phyloP scores from a whole-genome alignment of 2,888 invertebrate species.

The Brassicogethes aeneus region DNA sequence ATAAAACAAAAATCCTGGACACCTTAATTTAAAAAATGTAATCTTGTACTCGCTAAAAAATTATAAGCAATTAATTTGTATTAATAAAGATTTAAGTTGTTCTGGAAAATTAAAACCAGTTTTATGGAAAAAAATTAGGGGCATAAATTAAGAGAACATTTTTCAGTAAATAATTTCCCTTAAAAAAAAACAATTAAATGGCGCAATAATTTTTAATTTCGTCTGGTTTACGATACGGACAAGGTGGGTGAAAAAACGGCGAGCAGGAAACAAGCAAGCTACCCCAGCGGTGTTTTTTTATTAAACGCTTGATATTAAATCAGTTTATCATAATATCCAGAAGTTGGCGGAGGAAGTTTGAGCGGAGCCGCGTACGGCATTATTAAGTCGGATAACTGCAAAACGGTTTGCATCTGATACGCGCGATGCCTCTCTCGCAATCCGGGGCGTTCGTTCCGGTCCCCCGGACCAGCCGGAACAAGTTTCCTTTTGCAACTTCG shows the following conservation, averaged over 20 bases:
- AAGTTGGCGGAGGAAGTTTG: constrained; percentile 23
- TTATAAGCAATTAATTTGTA: too few species aligned
- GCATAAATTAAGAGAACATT: neutral
- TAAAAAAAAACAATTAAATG: constrained; percentile 12
- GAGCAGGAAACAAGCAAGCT: constrained; percentile 7
- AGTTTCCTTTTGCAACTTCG: constrained; percentile 1
- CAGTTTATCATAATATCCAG: constrained; percentile 36
- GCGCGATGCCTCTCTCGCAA: constrained; percentile 11
- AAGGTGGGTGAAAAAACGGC: neutral
- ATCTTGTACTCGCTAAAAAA: too few species aligned
- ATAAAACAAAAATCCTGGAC: too few species aligned
- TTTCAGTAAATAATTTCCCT: neutral
- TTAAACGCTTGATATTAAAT: constrained; percentile 36
- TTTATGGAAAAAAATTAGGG: neutral
- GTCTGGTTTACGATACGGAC: neutral
- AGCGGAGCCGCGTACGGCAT: constrained; percentile 22
- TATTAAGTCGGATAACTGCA: constrained; percentile 29
- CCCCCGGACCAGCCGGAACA: neutral
- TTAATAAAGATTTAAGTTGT: too few species aligned
- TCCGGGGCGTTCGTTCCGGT: constrained; percentile 6
- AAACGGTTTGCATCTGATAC: constrained; percentile 29
- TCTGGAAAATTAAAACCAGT: too few species aligned
- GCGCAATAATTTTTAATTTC: constrained; percentile 13
- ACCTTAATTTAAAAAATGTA: too few species aligned
- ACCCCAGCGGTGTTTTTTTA: constrained; percentile 21